Base-by-base conservation (phyloP, 2,113 vertebrate genomes). In the Calidris pygmaea region DNA sequence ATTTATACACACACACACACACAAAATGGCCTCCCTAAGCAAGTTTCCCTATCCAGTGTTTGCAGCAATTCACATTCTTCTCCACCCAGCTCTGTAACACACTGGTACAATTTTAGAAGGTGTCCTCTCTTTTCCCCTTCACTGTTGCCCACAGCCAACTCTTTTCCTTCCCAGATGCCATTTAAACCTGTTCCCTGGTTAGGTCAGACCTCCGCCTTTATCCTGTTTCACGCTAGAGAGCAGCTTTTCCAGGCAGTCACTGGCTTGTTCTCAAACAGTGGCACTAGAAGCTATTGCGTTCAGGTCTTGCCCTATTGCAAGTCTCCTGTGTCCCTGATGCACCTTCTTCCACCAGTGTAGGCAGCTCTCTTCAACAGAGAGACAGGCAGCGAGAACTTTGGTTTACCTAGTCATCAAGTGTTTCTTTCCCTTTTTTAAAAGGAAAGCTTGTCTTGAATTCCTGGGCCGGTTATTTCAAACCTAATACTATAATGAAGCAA, bases 401-500 rank as follows among this genome's bases (percentile, higher is more conserved):
- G 26, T 30, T n/a, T 53, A 68, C 13, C 12, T 60, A 77, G 37
- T 30, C 24, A 70, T 41, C 32, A 52, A 4, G 29, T 37, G 37
- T 35, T 90, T 62, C 26, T 90, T 94, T 81, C 24, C 4, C 53
- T 87, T 72, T 43, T 65, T 56, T 12, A 34, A 75, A 50, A 82
- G 43, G 7, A 56, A 91, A 10, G 7, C 50, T 76, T 80, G 9
- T 32, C 45, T 73, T 65, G 17, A 70, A 60, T 90, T 92, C 56
- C 72, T 55, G 21, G 55, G 39, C 21, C 39, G 71, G 59, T 86
- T 81, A 74, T 65, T 84, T 93, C 47, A 86, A 95, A 81, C 18
- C 14, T 70, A 56, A 58, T 56, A 71, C 10, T 75, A 58, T 20
- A 80, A 52, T 19, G 56, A 81, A 90, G 60, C 13, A 60, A 87